These are phyloP conservation scores for Xiphorhynchus erythropygius DNA, from an alignment of 2,797 vertebrate species.

Conservation along the genomic window DNA sequence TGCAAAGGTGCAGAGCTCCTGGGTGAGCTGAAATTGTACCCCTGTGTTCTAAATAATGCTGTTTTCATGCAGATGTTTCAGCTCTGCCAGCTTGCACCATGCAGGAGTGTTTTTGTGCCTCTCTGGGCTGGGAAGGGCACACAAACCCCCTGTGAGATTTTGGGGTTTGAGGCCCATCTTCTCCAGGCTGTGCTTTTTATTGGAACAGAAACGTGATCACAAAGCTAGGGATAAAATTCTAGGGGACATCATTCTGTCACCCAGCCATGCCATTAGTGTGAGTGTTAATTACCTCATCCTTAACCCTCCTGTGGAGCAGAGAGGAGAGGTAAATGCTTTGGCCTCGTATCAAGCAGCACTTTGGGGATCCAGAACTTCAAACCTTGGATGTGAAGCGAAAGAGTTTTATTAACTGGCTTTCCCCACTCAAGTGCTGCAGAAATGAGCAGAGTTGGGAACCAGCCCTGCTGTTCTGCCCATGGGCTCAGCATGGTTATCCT, in stretches of 20 bases:
- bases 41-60: rapidly evolving
- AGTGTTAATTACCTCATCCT: neutral
- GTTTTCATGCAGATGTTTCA: neutral
- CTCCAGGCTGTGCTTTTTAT: neutral
- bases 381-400: neutral
- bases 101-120: neutral
- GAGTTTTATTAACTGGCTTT: neutral
- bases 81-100: neutral
- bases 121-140: neutral
- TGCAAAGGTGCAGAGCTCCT: neutral
- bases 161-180: neutral
- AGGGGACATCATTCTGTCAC: neutral
- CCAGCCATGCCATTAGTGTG: neutral
- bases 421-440: neutral
- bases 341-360: neutral
- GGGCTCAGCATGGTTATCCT: neutral
- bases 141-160: neutral
- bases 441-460: neutral
- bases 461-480: neutral
- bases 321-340: neutral
- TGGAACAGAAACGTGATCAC: neutral
- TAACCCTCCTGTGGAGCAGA: neutral
- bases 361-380: neutral
- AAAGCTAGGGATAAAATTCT: neutral
- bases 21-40: neutral